phyloP scores from a whole-genome alignment of 2,888 invertebrate species.

The Papilio elwesi region DNA sequence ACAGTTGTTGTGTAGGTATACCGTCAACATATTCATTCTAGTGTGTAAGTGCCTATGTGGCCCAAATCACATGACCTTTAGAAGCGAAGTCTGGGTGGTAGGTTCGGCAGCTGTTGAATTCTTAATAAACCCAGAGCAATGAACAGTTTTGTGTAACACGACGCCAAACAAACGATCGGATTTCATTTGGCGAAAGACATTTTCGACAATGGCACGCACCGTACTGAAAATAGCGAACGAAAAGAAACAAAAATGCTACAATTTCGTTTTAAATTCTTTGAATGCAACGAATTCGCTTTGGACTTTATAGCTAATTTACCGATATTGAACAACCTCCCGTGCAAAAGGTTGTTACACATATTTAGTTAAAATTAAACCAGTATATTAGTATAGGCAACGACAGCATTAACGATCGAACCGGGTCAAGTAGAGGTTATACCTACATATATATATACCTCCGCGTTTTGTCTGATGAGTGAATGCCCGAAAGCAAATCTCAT shows the following conservation, averaged over 20 bases:
- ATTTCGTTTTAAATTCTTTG: too few species aligned
- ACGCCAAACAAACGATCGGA: constrained; percentile 23
- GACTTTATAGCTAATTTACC: too few species aligned
- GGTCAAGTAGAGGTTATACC: too few species aligned
- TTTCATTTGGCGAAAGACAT: constrained; percentile 24
- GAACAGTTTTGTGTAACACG: constrained; percentile 29
- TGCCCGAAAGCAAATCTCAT: too few species aligned
- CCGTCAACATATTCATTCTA: neutral
- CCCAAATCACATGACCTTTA: constrained; percentile 41
- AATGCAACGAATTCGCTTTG: neutral
- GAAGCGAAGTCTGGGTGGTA: constrained; percentile 22
- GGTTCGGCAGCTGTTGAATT: constrained; percentile 17
- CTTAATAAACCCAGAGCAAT: constrained; percentile 22
- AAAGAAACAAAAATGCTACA: neutral
- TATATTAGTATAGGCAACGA: too few species aligned
- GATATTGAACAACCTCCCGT: too few species aligned
- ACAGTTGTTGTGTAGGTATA: neutral
- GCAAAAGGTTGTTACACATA: too few species aligned
- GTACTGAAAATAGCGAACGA: constrained; percentile 10
- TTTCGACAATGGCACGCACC: constrained; percentile 20
- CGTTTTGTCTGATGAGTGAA: too few species aligned
- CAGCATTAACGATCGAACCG: too few species aligned
- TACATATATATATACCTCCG: too few species aligned
- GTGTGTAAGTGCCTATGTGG: constrained; percentile 5
- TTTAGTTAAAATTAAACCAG: too few species aligned